Base-by-base conservation (phyloP, 2,888 invertebrate genomes). In the Suillia variegata region DNA sequence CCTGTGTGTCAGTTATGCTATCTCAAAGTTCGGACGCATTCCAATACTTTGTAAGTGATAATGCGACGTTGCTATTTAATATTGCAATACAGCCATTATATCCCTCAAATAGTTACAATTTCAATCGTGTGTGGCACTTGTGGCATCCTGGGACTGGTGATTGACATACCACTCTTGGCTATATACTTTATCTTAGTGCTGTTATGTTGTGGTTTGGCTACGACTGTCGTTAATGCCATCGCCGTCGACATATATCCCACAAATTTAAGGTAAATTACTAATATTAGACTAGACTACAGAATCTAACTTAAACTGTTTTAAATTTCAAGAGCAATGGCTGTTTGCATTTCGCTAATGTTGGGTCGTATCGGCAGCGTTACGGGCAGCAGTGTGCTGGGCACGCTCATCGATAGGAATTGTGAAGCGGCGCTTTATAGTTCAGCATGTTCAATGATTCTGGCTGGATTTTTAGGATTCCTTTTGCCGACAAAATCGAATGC, bases 261-360 rank as follows among this genome's bases (percentile, higher is more conserved):
- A 49, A 71, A 78, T 61, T 67, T 79, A 49, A 74, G 79, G 80
- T 79, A 64, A 56, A 52, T 45, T 4, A 4, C 10, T 13, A 13
- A 45, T 13, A 18, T 18, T 18, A 18, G 17, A 38, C 26, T 26
- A 26, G 26, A n/a, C 26, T 10, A 26, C 26, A 26, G n/a, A n/a
- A 26, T 5, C n/a, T n/a, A 38, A n/a, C n/a, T 13, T 13, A 10
- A 13, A 38, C 45, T 6, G 13, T 17, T 45, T 45, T 20, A 17
- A 3, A 18, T 20, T 62, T 76, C 71, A 57, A 80, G 85, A 69
- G 85, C 82, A 38, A 85, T 85, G 84, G 85, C 85, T 20, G 73
- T 85, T 56, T 84, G 85, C 38, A 82, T 85, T 59, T 84, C 84
- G 1, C 66, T 85, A 12, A 85, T 85, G 84, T 80, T 83, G 64